Evolutionary conservation across 2,797 vertebrate species (phyloP).

Genomic region (Eleutherodactylus coqui): DNA sequence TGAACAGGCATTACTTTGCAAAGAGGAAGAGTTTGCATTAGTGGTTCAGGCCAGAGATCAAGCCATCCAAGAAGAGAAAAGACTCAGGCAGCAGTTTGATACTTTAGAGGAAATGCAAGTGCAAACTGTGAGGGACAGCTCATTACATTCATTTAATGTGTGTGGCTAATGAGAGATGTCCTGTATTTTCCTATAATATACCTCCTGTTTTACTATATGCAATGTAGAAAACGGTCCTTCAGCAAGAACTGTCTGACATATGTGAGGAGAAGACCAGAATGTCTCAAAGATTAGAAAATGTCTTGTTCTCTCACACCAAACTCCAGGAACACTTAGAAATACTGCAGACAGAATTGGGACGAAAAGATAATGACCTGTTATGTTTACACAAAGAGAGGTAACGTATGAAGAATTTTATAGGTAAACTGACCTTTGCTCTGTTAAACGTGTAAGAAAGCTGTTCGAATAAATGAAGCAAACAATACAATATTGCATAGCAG

Average conservation of each 20-base stretch:
- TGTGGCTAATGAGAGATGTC: too few species aligned
- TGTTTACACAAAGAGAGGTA: constrained; percentile 74
- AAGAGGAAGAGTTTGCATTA: constrained; percentile 68
- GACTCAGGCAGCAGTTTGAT: constrained; percentile 67
- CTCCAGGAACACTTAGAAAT: constrained; percentile 72
- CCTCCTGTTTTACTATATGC: neutral
- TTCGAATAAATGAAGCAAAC: neutral
- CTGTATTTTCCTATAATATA: neutral
- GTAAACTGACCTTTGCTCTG: neutral
- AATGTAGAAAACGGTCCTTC: constrained; percentile 58
- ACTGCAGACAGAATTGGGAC: constrained; percentile 71
- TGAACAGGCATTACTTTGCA: constrained; percentile 68
- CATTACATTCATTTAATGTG: neutral
- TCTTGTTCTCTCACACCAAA: constrained; percentile 71
- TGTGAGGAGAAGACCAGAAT: constrained; percentile 69
- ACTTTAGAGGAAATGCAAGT: constrained; percentile 69
- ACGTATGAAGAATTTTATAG: neutral
- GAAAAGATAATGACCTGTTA: constrained; percentile 70
- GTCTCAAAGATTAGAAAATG: constrained; percentile 69
- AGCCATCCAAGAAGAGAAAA: constrained; percentile 69
- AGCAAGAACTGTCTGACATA: constrained; percentile 68
- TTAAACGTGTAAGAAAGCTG: neutral
- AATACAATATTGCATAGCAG: neutral
- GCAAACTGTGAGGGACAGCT: constrained; percentile 66
- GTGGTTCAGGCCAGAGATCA: constrained; percentile 65